Percentiles rank a stretch among this genome's conserved stretches.
These are phyloP conservation scores for Petroica traversi DNA, from an alignment of 2,113 vertebrate genomes.

Conservation along the genomic window DNA sequence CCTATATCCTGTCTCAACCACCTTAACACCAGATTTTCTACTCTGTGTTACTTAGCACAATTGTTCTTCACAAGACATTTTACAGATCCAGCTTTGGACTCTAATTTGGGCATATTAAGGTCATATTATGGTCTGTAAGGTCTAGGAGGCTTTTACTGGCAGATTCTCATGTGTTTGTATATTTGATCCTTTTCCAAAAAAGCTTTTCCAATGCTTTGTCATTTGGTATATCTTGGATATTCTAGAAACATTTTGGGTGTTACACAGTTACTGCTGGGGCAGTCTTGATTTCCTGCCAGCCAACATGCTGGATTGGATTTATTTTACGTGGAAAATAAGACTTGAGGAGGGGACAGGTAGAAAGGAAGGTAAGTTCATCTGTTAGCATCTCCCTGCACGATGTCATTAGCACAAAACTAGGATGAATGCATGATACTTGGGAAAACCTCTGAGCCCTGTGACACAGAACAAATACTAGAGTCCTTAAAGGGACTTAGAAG, in stretches of 20 bases:
- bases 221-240: not conserved
- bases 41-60: not conserved
- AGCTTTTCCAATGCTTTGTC: not conserved
- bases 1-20: not conserved
- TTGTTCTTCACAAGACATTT: not conserved
- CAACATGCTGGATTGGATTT: not conserved
- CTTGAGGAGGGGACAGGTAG: not conserved
- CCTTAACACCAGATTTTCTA: not conserved
- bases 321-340: not conserved
- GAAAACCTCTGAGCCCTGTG: not conserved
- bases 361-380: not conserved
- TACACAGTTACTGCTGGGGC: not conserved
- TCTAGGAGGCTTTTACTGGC: not conserved
- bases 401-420: not conserved
- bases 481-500: not conserved
- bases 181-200: not conserved
- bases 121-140: not conserved
- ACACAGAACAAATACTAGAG: not conserved
- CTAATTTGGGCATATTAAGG: not conserved
- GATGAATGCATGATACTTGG: not conserved
- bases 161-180: not conserved
- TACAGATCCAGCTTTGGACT: not conserved
- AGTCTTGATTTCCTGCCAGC: not conserved
- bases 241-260: not conserved
- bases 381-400: not conserved